Conservation (phyloP, 2,797 vertebrate genomes). For the Cossypha dichroa region DNA sequence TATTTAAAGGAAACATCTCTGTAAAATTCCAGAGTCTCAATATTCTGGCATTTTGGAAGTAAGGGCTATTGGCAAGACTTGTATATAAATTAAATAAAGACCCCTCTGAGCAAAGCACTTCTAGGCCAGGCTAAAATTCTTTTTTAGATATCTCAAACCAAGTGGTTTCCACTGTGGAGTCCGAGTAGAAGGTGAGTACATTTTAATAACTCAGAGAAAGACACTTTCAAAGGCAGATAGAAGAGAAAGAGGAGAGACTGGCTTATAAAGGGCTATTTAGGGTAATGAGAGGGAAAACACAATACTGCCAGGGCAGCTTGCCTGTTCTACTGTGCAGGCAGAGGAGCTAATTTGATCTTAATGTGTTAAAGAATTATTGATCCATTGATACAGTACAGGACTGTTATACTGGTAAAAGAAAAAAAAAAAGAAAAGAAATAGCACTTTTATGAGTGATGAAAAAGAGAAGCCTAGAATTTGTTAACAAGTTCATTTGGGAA, state of each 20-base stretch:
- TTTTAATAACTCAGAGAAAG: background rate
- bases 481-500: background rate
- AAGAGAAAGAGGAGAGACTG: background rate
- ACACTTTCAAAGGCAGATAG: background rate
- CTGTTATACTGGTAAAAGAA: background rate
- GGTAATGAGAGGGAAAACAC: background rate
- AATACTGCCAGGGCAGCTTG: background rate
- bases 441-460: background rate
- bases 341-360: background rate
- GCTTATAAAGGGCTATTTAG: background rate
- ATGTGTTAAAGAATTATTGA: background rate
- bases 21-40: background rate
- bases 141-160: background rate
- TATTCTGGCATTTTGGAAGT: background rate
- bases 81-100: background rate
- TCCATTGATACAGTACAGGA: background rate
- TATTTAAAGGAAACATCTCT: background rate
- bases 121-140: background rate
- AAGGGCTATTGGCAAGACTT: background rate
- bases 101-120: background rate
- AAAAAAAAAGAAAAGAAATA: background rate
- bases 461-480: background rate
- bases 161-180: background rate
- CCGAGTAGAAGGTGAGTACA: background rate
- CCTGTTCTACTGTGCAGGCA: background rate